Evolutionary conservation across 2,113 vertebrate species (phyloP).

Genomic region (Mirza zaza): DNA sequence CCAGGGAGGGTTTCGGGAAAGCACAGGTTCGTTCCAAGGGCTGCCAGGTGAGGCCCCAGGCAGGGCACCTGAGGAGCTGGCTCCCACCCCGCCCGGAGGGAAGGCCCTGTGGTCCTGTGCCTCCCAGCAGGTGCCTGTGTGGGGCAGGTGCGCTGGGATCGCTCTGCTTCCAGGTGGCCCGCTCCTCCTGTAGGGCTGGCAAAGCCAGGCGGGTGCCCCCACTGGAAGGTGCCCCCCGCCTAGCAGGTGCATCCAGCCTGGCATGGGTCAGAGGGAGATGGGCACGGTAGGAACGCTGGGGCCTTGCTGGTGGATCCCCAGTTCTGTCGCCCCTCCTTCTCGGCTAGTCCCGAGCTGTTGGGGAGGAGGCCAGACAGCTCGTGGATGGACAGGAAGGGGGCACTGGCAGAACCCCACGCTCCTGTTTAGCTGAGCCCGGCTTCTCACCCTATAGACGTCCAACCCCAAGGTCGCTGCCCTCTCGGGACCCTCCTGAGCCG

Average conservation of each 20-base stretch:
- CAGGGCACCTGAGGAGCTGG: accelerated
- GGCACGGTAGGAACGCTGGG: accelerated
- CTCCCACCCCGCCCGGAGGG: accelerated
- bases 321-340: accelerated
- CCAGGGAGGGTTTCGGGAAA: background rate
- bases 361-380: too few relatives aligned
- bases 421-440: background rate
- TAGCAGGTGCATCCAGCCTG: background rate
- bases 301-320: accelerated
- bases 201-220: background rate
- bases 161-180: background rate
- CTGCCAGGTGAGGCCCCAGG: too few relatives aligned
- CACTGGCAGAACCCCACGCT: too few relatives aligned
- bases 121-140: too few relatives aligned
- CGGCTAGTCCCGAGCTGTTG: background rate
- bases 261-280: background rate
- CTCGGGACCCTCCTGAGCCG: accelerated
- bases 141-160: background rate
- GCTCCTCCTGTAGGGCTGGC: background rate
- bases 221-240: too few relatives aligned
- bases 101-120: too few relatives aligned
- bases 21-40: background rate
- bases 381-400: background rate
- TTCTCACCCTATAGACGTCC: background rate
- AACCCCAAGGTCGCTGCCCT: background rate